These are phyloP conservation scores for Calyptommatus sinebrachiatus DNA, from an alignment of 2,113 vertebrate genomes.

Conservation along the genomic window DNA sequence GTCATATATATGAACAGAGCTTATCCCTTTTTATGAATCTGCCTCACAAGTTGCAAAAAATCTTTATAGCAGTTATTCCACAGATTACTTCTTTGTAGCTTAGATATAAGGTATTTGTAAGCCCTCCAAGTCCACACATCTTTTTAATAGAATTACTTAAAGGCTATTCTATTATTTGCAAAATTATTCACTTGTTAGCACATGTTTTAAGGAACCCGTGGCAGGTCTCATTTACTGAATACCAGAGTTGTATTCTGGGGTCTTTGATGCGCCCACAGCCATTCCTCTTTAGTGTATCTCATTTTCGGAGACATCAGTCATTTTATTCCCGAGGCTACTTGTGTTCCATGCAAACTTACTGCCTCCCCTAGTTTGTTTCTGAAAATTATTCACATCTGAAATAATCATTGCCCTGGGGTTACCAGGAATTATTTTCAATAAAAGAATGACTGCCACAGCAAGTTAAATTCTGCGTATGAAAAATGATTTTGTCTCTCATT, in stretches of 20 bases:
- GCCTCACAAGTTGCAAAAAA: too few species aligned
- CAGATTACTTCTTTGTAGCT: too few species aligned
- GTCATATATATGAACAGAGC: too few species aligned
- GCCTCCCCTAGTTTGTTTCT: constrained; percentile 7
- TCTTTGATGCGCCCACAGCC: background rate
- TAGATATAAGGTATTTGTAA: background rate
- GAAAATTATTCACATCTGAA: constrained; percentile 16
- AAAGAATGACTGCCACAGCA: background rate
- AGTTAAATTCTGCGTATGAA: background rate
- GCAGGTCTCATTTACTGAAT: background rate
- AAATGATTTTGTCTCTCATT: background rate
- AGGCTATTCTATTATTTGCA: background rate
- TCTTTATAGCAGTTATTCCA: too few species aligned
- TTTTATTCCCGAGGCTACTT: background rate
- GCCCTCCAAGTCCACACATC: background rate
- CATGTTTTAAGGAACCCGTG: background rate
- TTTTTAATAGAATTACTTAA: background rate
- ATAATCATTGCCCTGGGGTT: background rate
- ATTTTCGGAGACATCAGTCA: constrained; percentile 5
- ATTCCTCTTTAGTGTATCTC: background rate
- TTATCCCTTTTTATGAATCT: too few species aligned
- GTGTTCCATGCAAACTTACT: background rate
- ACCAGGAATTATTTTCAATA: background rate
- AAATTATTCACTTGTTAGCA: background rate
- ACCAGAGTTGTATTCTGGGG: background rate